These are phyloP conservation scores for Chrysochloris asiatica DNA, from an alignment of 2,113 vertebrate species.

Conservation along the genomic window DNA sequence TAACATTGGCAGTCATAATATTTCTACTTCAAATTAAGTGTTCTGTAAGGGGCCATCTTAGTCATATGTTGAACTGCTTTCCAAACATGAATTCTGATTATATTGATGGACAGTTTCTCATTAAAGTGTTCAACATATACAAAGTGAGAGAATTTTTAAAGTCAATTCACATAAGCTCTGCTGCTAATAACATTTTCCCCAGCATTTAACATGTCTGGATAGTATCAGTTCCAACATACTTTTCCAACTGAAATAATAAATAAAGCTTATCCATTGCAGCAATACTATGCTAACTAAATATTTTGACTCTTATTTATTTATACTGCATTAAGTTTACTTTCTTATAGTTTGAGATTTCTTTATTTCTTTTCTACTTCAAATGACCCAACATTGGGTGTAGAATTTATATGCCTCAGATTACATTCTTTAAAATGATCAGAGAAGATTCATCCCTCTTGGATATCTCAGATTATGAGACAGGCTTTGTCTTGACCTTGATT, in stretches of 20 bases:
- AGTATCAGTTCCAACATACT: constrained; percentile 57
- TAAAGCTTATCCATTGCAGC: constrained; percentile 23
- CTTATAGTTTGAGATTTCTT: not conserved
- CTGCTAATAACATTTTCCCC: constrained; percentile 63
- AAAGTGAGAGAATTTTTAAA: constrained; percentile 53
- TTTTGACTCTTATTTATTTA: constrained; percentile 61
- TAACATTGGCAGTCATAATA: not conserved
- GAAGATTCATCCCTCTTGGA: not conserved
- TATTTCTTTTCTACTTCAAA: too few relatives aligned
- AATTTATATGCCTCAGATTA: not conserved
- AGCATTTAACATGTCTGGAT: constrained; percentile 63
- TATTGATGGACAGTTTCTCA: constrained; percentile 65
- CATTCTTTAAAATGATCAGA: not conserved
- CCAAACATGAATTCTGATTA: constrained; percentile 61
- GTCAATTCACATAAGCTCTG: constrained; percentile 56
- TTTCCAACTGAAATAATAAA: constrained; percentile 61
- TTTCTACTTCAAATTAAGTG: constrained; percentile 44
- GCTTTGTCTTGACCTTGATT: not conserved
- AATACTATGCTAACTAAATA: constrained; percentile 42
- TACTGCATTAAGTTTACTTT: constrained; percentile 37
- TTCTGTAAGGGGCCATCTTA: not conserved
- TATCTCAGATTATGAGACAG: not conserved
- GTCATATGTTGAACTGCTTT: constrained; percentile 62
- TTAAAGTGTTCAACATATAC: constrained; percentile 54
- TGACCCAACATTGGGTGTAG: not conserved